Evolutionary conservation across 2,113 vertebrate species (phyloP).

Genomic region (Falcunculus frontatus): DNA sequence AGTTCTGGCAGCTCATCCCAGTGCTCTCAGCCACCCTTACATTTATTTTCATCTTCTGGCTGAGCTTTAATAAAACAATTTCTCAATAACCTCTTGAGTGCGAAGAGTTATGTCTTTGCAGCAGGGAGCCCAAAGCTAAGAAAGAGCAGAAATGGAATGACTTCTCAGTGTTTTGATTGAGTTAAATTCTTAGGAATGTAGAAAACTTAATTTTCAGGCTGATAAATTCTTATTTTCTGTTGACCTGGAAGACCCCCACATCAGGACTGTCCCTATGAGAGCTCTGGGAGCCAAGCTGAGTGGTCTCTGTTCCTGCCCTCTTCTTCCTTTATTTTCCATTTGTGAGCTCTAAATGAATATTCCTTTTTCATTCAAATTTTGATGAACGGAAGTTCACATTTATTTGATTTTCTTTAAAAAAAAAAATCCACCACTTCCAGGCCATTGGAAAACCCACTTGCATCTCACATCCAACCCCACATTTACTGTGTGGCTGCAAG

Average conservation of each 20-base stretch:
- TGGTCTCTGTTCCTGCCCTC: rapidly evolving
- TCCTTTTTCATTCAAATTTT: not conserved
- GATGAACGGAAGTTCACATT: not conserved
- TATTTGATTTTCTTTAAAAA: not conserved
- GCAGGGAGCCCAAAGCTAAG: not conserved
- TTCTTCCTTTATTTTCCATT: not conserved
- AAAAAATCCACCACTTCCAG: not conserved
- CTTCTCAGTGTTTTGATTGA: not conserved
- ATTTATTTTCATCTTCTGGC: not conserved
- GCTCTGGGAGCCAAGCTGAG: not conserved
- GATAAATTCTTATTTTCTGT: not conserved
- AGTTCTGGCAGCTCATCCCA: not conserved
- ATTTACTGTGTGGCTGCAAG: not conserved
- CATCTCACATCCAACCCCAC: not conserved
- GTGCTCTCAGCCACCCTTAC: not conserved
- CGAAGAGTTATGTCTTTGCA: not conserved
- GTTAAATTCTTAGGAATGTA: not conserved
- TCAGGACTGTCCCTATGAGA: not conserved
- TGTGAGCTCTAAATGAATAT: not conserved
- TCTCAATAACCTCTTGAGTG: not conserved
- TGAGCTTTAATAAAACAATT: not conserved
- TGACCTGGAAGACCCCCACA: not conserved
- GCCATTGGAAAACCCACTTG: not conserved
- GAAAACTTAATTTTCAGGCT: not conserved
- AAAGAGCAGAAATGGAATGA: not conserved